Base-by-base conservation (phyloP, 2,113 vertebrate genomes). In the Atherinomorus stipes region DNA sequence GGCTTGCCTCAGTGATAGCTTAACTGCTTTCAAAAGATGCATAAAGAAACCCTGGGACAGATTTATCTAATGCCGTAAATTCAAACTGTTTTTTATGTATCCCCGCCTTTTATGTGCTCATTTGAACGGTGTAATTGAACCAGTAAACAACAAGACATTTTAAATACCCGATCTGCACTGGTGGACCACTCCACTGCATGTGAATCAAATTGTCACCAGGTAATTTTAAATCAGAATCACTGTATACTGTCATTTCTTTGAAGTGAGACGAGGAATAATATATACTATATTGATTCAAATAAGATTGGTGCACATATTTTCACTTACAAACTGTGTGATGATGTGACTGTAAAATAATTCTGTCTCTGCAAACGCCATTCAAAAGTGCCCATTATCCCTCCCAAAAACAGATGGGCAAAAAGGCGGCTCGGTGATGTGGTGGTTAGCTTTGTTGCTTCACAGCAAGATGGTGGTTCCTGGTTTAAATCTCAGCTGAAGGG, bases 21-120 rank as follows among this genome's bases (percentile, higher is more conserved):
- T 86, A 90, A 84, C 85, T 82, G 85, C 86, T 85, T 90, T 87
- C 73, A 90, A 90, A 91, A 90, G 89, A 85, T 52, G 75, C 85
- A 85, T 87, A 87, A 90, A 86, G 74, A 84, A 81, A 68, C 13
- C 52, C 11, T 23, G 42, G 77, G 90, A 89, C 90, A 92, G 89
- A 90, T 94, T 93, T 92, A 92, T 93, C 83, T 67, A 75, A 74
- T 69, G 78, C 83, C 58, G 64, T 92, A 90, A 89, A 92, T 92
- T 90, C 54, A 1, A 67, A 62, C 73, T 74, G 74, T 64, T 89
- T 90, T 93, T 88, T 89, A 89, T 90, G 85, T 85, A 81, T 84
- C 81, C 59, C 72, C 72, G 71, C 57, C 76, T 92, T 94, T 90
- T 91, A 91, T 91, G 84, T 70, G 69, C 59, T 85, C 80, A 87